Conservation (phyloP, 2,888 invertebrate genomes). For the Brachyopa scutellaris region DNA sequence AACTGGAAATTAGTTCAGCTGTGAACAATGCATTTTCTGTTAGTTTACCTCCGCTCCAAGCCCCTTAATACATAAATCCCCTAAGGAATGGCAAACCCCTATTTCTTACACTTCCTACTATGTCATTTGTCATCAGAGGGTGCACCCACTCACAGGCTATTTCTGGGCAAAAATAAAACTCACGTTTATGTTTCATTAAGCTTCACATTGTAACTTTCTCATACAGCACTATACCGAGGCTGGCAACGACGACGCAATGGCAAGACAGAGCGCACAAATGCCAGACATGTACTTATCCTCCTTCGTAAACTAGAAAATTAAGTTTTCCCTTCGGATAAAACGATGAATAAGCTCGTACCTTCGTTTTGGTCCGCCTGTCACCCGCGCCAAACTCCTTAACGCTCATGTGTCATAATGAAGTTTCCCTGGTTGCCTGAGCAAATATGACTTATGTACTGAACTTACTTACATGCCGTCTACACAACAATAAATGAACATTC, state of each 20-base stretch:
- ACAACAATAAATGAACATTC: constrained; percentile 44
- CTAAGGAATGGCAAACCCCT: neutral
- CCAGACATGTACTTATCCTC: constrained; percentile 52
- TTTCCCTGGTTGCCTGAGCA: constrained; percentile 41
- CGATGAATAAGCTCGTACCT: constrained; percentile 34
- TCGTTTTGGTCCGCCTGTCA: constrained; percentile 7
- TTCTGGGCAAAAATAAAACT: constrained; percentile 51
- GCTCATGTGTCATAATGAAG: constrained; percentile 24
- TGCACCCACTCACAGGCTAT: neutral
- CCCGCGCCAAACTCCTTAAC: neutral
- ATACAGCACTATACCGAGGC: neutral
- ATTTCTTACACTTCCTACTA: neutral
- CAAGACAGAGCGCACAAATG: constrained; percentile 6
- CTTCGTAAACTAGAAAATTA: constrained; percentile 58
- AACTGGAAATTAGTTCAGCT: constrained; percentile 6
- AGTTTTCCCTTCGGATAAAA: constrained; percentile 36
- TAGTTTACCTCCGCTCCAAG: neutral
- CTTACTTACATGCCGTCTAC: constrained; percentile 41
- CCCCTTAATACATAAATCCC: neutral
- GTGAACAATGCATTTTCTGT: neutral
- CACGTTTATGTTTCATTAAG: constrained; percentile 67
- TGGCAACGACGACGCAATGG: neutral
- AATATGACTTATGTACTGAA: constrained; percentile 65
- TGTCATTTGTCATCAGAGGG: constrained; percentile 10
- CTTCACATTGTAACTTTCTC: constrained; percentile 48